phyloP scores from a whole-genome alignment of 2,797 vertebrate genomes.

The Gila robusta region DNA sequence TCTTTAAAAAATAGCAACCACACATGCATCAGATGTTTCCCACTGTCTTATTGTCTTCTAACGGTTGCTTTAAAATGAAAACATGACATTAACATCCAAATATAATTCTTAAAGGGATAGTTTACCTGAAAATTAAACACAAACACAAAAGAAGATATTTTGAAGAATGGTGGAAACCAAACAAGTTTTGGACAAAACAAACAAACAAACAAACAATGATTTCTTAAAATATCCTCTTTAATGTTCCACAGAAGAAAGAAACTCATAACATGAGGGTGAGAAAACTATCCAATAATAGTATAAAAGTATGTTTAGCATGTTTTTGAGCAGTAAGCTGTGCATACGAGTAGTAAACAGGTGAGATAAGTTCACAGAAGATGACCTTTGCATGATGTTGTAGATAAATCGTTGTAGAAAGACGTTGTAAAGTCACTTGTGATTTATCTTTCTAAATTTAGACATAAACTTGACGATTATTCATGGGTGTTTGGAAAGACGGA shows the following conservation, averaged over 20 bases:
- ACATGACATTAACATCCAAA: neutral
- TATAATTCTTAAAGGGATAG: neutral
- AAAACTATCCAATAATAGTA: neutral
- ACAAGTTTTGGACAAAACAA: neutral
- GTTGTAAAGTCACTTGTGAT: neutral
- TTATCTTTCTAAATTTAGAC: constrained; percentile 48
- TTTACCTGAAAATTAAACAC: neutral
- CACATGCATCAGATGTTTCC: neutral
- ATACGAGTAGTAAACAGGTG: constrained; percentile 1
- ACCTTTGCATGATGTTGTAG: constrained; percentile 7
- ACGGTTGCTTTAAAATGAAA: constrained; percentile 6
- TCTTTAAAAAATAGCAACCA: neutral
- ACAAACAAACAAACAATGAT: neutral
- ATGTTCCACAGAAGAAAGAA: neutral
- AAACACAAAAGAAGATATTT: neutral
- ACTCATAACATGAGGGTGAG: neutral
- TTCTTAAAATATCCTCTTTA: neutral
- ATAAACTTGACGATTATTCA: neutral
- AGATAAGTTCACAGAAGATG: neutral
- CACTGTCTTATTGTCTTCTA: neutral
- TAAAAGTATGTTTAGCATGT: neutral
- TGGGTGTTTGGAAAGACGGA: constrained; percentile 16
- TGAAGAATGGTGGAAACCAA: neutral
- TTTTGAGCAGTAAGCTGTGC: neutral
- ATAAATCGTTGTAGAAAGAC: neutral